Conservation (phyloP, 2,888 invertebrate genomes). For the Cheilosia grossa region DNA sequence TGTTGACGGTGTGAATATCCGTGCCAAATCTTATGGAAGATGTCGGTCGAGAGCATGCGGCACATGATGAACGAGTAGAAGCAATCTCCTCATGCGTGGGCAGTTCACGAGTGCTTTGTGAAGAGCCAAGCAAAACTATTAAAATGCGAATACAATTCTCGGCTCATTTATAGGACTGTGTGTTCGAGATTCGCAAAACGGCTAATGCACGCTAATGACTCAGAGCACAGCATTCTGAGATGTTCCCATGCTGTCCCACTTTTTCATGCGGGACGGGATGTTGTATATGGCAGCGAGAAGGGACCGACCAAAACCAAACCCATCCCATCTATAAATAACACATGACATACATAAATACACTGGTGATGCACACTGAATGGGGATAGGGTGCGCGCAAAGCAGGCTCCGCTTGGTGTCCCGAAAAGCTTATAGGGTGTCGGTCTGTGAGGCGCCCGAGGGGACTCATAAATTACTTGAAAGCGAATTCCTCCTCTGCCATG, state of each 20-base stretch:
- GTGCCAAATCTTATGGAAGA: conserved; percentile 29
- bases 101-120: conserved; percentile 38
- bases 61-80: conserved; percentile 8
- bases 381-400: conserved; percentile 38
- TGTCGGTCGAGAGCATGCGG: conserved; percentile 27
- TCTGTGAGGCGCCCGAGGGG: conserved; percentile 41
- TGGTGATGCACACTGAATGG: background rate
- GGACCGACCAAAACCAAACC: conserved; percentile 33
- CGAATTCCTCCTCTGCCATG: conserved; percentile 60
- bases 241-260: conserved; percentile 62
- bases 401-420: conserved; percentile 38
- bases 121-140: conserved; percentile 6
- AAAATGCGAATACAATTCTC: conserved; percentile 33
- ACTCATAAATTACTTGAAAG: conserved; percentile 69
- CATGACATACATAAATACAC: conserved; percentile 71
- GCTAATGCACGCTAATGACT: conserved; percentile 70
- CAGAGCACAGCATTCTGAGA: conserved; percentile 18
- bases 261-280: conserved; percentile 31
- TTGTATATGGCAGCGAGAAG: conserved; percentile 8
- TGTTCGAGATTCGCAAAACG: conserved; percentile 44
- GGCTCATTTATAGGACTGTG: conserved; percentile 39
- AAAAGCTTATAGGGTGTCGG: conserved; percentile 31
- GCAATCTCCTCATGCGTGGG: conserved; percentile 60
- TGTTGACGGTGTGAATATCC: conserved; percentile 54
- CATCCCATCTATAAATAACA: conserved; percentile 71